Conservation (phyloP, 2,113 vertebrate genomes). For the Butorides virescens region DNA sequence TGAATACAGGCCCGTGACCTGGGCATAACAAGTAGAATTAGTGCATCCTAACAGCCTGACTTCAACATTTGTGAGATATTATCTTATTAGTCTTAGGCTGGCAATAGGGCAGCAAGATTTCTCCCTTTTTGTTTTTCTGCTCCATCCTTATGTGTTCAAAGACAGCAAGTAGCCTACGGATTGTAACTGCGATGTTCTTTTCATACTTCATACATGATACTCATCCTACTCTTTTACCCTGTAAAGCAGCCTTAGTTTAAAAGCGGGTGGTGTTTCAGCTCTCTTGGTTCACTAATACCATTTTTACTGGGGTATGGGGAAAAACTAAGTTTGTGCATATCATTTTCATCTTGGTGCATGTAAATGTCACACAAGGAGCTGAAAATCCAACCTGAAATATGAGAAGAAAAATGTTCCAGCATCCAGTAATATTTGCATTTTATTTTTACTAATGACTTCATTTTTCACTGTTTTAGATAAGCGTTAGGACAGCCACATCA, state of each 20-base stretch:
- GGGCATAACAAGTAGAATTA: accelerated
- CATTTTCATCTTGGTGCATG: neutral
- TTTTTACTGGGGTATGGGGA: neutral
- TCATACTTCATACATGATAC: neutral
- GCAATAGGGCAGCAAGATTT: neutral
- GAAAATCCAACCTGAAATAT: conserved; percentile 31
- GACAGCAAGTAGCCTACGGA: neutral
- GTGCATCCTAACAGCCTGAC: neutral
- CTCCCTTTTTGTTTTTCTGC: neutral
- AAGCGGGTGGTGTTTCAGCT: neutral
- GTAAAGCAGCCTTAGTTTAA: neutral
- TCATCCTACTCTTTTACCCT: neutral
- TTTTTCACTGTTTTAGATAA: conserved; percentile 71
- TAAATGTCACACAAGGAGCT: neutral
- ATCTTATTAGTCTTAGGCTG: neutral
- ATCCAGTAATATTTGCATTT: conserved; percentile 69
- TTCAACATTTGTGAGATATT: neutral
- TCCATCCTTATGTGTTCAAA: neutral
- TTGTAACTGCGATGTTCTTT: neutral
- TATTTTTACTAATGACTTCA: conserved; percentile 69
- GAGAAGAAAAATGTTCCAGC: conserved; percentile 49
- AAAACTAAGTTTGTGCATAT: neutral
- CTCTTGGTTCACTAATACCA: neutral
- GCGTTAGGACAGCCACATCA: conserved; percentile 47
- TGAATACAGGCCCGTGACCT: neutral